Evolutionary conservation across 2,888 invertebrate species (phyloP), one percentile per base, ranked within the genome.

Genomic region (Petrophora chlorosata): DNA sequence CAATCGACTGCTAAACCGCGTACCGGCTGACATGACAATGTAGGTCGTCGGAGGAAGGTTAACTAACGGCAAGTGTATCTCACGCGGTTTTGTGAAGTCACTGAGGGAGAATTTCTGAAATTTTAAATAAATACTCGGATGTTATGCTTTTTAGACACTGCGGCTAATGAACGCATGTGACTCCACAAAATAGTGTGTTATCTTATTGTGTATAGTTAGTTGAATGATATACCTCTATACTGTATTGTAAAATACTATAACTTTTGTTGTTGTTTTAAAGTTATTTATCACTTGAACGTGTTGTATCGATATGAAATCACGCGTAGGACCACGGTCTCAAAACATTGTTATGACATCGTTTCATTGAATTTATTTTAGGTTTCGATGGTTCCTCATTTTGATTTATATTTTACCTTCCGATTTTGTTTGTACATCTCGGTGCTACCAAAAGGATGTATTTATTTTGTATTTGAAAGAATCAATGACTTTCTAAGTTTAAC

Each of bases 241-340:
- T 54, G 32, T 51, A 51, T 67, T 77, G 72, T 82, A 76, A 70
- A 77, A 73, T 77, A 77, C 70, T 76, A 70, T 55, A 63, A 60
- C 61, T 66, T 75, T 61, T 63, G 57, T 63, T 80, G 72, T 82
- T 73, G 67, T 80, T 79, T 74, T 73, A 72, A 73, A 66, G 63
- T 75, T 77, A 75, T 79, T 56, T 60, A 61, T 61, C 58, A 40
- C 58, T 53, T 57, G 39, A 52, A 56, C 54, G 49, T 63, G 52
- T 64, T 59, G 51, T 61, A 53, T 53, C 26, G 19, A 41, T 53
- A 75, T 76, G 64, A 73, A 81, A 77, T 81, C 76, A 73, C 67
- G 73, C 58, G 72, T 67, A 43, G 65, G 67, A 68, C 63, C 43
- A 34, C 12, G 50, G 55, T 67, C 61, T 70, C 53, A 63, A 62